phyloP scores from a whole-genome alignment of 37 sponge, comb jelly and placozoan genomes.

The Halichondria panicea region DNA sequence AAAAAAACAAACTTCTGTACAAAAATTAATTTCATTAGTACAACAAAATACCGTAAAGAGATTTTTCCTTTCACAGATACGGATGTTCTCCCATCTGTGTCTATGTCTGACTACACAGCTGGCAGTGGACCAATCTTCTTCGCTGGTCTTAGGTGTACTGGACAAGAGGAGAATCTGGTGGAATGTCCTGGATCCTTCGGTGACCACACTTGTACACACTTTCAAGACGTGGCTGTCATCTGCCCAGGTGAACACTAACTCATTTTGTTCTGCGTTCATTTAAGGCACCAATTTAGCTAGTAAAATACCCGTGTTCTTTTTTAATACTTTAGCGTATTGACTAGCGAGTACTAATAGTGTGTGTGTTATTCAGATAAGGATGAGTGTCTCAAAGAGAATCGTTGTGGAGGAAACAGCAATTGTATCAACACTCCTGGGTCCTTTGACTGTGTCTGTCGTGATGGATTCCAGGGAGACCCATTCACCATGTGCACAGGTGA shows the following conservation, averaged over 20 bases:
- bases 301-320: too few relatives aligned
- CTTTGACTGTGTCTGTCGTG: constrained; percentile 26
- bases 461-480: constrained; percentile 42
- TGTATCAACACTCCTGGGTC: constrained; percentile 49
- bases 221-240: constrained; percentile 18
- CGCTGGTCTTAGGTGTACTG: constrained; percentile 15
- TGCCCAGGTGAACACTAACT: constrained; percentile 32
- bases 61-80: too few relatives aligned
- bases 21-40: too few relatives aligned
- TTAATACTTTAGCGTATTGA: too few relatives aligned
- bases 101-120: too few relatives aligned
- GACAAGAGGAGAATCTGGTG: constrained; percentile 12
- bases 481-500: constrained; percentile 39
- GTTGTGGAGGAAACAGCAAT: constrained; percentile 18
- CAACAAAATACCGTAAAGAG: too few relatives aligned
- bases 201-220: constrained; percentile 9
- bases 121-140: constrained; percentile 25
- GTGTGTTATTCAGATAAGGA: constrained; percentile 36
- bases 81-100: too few relatives aligned
- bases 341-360: too few relatives aligned
- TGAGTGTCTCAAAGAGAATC: constrained; percentile 20
- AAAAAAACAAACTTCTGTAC: too few relatives aligned
- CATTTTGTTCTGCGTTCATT: background rate
- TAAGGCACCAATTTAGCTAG: too few relatives aligned
- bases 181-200: background rate